Conservation (phyloP, 2,113 vertebrate species). For the Callaeas wilsoni region DNA sequence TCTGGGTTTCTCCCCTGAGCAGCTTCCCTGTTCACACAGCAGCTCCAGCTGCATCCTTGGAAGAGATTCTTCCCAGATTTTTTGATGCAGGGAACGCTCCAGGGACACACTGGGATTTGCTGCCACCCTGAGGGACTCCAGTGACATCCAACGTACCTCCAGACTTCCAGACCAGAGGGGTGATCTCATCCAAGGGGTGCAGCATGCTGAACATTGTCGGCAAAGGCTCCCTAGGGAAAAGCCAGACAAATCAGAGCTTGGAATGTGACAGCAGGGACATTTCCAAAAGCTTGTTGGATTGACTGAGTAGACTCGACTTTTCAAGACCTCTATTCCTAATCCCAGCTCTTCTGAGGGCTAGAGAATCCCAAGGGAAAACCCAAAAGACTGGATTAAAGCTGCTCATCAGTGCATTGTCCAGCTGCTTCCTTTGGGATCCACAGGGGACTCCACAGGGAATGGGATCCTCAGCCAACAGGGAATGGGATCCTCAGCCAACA, state of each 20-base stretch:
- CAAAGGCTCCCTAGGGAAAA: constrained; percentile 83
- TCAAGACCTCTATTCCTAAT: neutral
- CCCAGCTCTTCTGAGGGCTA: neutral
- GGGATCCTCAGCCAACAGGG: neutral
- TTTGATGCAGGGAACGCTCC: neutral
- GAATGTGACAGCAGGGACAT: neutral
- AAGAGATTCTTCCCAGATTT: neutral
- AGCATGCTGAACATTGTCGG: constrained; percentile 97
- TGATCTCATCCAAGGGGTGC: constrained; percentile 94
- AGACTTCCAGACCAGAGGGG: constrained; percentile 88
- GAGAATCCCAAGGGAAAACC: neutral
- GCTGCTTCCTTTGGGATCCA: neutral
- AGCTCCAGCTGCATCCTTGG: neutral
- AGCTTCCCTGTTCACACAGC: neutral
- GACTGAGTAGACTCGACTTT: neutral
- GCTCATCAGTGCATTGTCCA: neutral
- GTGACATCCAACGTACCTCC: constrained; percentile 72
- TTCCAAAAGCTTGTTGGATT: neutral
- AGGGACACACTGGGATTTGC: neutral
- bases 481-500: neutral
- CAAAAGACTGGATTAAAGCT: neutral
- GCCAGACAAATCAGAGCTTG: neutral
- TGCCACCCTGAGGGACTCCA: neutral
- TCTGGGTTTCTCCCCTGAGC: neutral
- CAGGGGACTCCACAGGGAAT: neutral